Conservation (phyloP, 2,113 vertebrate genomes). For the Xenopus borealis region DNA sequence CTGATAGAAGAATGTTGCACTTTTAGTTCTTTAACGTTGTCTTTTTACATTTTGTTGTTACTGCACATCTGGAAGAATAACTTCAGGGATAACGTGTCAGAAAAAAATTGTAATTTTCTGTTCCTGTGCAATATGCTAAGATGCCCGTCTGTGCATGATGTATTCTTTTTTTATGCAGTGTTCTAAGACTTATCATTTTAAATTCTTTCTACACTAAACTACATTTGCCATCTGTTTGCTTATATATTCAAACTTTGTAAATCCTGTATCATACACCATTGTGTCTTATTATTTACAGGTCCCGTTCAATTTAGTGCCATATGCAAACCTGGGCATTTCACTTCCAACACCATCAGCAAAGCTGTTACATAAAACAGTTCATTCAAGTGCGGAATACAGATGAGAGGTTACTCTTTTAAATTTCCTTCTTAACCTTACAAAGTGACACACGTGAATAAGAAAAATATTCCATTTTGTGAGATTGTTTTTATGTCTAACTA, state of each 20-base stretch:
- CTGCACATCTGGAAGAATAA: constrained; percentile 24
- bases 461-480: constrained; percentile 17
- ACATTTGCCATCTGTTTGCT: constrained; percentile 45
- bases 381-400: constrained; percentile 19
- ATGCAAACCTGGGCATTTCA: constrained; percentile 38
- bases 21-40: constrained; percentile 6
- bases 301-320: constrained; percentile 40
- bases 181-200: constrained; percentile 33
- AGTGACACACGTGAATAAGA: constrained; percentile 13
- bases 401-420: constrained; percentile 17
- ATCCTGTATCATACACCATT: constrained; percentile 27
- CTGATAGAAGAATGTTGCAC: not conserved
- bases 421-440: constrained; percentile 32
- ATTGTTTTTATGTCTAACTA: not conserved
- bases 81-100: constrained; percentile 11
- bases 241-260: constrained; percentile 38
- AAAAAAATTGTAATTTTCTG: constrained; percentile 11
- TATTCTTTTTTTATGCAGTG: constrained; percentile 33
- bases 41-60: constrained; percentile 19
- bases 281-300: constrained; percentile 44
- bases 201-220: constrained; percentile 23
- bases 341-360: constrained; percentile 31
- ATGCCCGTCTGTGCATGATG: constrained; percentile 30
- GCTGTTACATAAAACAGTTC: constrained; percentile 33
- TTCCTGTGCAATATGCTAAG: constrained; percentile 32